phyloP scores from a whole-genome alignment of 2,888 invertebrate species.

The Drosophila quinaria region DNA sequence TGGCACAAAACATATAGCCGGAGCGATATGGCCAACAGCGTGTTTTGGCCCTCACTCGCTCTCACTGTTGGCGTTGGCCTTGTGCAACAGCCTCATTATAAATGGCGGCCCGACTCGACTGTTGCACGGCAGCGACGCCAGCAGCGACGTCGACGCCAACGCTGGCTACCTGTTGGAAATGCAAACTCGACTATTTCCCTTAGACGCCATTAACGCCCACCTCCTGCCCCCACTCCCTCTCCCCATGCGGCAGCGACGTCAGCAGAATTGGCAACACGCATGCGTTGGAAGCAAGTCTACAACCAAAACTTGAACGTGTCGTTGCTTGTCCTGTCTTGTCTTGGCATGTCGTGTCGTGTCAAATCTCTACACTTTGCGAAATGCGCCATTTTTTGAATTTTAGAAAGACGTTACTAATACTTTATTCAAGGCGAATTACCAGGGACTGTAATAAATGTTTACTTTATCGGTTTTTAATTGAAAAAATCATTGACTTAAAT shows the following conservation, averaged over 20 bases:
- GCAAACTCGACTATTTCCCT: conserved; percentile 58
- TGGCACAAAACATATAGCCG: conserved; percentile 15
- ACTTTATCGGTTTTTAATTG: no score
- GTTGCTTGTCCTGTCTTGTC: background rate
- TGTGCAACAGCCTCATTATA: conserved; percentile 67
- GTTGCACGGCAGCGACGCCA: conserved; percentile 67
- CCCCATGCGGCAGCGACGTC: conserved; percentile 31
- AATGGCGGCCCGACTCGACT: conserved; percentile 65
- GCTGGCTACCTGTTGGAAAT: conserved; percentile 77
- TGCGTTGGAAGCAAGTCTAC: conserved; percentile 73
- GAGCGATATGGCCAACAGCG: conserved; percentile 8
- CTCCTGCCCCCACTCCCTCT: background rate
- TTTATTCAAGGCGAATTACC: no score
- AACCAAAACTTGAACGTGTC: conserved; percentile 24
- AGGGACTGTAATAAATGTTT: no score
- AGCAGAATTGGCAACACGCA: conserved; percentile 52
- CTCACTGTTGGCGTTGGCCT: conserved; percentile 28
- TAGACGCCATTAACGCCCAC: background rate
- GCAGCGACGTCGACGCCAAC: conserved; percentile 17
- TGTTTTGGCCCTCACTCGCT: conserved; percentile 14
- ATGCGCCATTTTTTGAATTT: conserved; percentile 14
- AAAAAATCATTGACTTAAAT: no score
- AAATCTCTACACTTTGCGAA: background rate
- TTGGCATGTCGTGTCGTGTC: background rate
- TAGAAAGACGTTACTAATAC: conserved; percentile 1